Evolutionary conservation across 1,140 invertebrate genomes (phyloP).

Genomic region (Hycleus phaleratus): DNA sequence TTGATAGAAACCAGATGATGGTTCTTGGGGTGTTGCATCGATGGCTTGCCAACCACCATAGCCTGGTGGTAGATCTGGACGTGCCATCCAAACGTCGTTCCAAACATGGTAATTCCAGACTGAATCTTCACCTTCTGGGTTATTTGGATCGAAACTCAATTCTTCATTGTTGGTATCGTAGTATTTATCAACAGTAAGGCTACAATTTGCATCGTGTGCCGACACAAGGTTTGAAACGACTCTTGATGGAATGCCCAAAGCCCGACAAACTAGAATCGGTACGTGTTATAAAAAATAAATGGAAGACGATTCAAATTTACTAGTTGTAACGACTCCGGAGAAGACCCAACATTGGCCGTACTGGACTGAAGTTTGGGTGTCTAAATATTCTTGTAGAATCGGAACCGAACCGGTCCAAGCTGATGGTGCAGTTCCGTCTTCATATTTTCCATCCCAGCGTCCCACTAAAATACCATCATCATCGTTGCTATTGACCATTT

Average conservation of each 20-base stretch:
- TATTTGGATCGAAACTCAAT: slow-evolving; percentile 49
- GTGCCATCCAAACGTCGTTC: slow-evolving; percentile 70
- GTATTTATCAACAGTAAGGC: slow-evolving; percentile 67
- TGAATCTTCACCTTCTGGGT: slow-evolving; percentile 49
- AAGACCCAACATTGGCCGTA: slow-evolving; percentile 78
- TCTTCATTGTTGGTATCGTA: slow-evolving; percentile 54
- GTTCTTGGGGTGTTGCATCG: slow-evolving; percentile 67
- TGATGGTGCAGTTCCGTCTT: slow-evolving; percentile 56
- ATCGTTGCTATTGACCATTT: slow-evolving; percentile 64
- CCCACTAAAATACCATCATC: slow-evolving; percentile 61
- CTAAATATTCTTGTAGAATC: slow-evolving; percentile 55
- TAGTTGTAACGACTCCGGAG: slow-evolving; percentile 59
- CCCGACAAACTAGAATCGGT: slow-evolving; percentile 52
- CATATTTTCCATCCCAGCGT: slow-evolving; percentile 65
- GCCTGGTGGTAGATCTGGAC: slow-evolving; percentile 59
- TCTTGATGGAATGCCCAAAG: slow-evolving; percentile 62
- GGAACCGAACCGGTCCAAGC: slow-evolving; percentile 59
- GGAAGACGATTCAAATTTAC: slow-evolving; percentile 37
- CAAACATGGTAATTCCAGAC: slow-evolving; percentile 76
- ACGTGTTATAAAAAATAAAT: neutral
- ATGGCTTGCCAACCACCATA: slow-evolving; percentile 70
- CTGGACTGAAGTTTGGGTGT: slow-evolving; percentile 51
- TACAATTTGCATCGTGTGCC: slow-evolving; percentile 63
- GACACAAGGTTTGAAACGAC: slow-evolving; percentile 66
- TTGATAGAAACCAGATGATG: slow-evolving; percentile 51